Evolutionary conservation across 2,797 vertebrate genomes (phyloP).

Genomic region (Sus cebifrons): DNA sequence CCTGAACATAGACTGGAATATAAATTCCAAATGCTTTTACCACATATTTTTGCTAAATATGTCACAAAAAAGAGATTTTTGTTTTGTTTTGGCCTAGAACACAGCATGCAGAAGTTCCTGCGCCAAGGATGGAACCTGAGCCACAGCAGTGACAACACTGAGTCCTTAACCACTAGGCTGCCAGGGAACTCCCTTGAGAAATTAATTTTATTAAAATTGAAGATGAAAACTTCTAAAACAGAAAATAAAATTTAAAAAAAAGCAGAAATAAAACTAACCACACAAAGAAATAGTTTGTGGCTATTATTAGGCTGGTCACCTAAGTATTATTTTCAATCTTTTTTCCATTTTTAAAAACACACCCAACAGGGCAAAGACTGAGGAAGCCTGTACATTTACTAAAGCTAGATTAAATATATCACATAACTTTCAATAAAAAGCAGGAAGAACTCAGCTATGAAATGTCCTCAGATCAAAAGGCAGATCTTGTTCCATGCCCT

Average conservation of each 20-base stretch:
- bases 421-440: slow-evolving; percentile 50
- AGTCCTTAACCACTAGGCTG: too few species aligned
- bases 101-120: too few species aligned
- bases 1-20: not conserved
- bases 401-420: slow-evolving; percentile 60
- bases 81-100: too few species aligned
- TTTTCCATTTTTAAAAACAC: slow-evolving; percentile 10
- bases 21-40: not conserved
- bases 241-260: not conserved
- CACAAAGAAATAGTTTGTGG: slow-evolving; percentile 2
- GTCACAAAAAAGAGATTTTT: not conserved
- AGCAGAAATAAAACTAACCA: slow-evolving; percentile 29
- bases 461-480: slow-evolving; percentile 63
- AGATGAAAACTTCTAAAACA: slow-evolving; percentile 5
- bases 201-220: slow-evolving; percentile 32
- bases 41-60: not conserved
- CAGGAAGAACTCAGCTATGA: slow-evolving; percentile 52
- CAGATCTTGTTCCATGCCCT: not conserved
- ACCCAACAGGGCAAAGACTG: slow-evolving; percentile 3
- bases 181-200: not conserved
- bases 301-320: not conserved
- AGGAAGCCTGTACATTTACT: slow-evolving; percentile 23
- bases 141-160: too few species aligned
- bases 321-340: not conserved
- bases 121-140: too few species aligned